Evolutionary conservation across 2,797 vertebrate species (phyloP).

Genomic region (Hypotaenidia okinawae): DNA sequence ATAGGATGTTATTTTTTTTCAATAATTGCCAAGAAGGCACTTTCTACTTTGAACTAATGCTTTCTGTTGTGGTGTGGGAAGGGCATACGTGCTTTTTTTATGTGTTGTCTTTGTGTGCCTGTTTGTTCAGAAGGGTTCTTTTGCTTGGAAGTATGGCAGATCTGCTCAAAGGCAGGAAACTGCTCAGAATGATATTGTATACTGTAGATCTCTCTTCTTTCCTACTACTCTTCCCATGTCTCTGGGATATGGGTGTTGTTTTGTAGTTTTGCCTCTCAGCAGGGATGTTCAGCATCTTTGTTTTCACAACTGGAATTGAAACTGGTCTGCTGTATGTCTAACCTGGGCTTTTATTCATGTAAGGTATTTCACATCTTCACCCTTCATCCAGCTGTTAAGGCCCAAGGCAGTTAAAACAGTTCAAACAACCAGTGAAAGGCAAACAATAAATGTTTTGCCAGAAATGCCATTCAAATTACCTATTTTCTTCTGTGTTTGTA

Average conservation of each 20-base stretch:
- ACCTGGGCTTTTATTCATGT: not conserved
- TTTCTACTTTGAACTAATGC: not conserved
- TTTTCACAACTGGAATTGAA: not conserved
- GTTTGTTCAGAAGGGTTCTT: not conserved
- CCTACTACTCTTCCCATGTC: not conserved
- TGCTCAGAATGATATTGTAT: not conserved
- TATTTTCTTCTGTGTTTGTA: not conserved
- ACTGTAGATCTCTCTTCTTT: not conserved
- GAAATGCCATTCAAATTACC: not conserved
- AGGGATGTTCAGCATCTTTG: not conserved
- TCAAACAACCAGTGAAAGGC: not conserved
- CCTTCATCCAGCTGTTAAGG: not conserved
- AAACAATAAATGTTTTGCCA: not conserved
- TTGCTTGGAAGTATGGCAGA: not conserved
- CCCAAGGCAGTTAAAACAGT: not conserved
- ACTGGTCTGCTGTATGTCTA: not conserved
- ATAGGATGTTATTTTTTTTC: not conserved
- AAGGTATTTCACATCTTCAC: not conserved
- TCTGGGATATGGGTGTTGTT: not conserved
- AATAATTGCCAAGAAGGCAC: not conserved
- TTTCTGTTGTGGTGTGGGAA: not conserved
- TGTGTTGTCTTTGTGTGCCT: not conserved
- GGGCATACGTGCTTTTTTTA: not conserved
- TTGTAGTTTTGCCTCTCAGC: not conserved
- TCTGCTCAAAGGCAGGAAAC: not conserved